Percentiles rank a stretch among this genome's conserved stretches.
phyloP scores from a whole-genome alignment of 2,797 vertebrate genomes.

The Nannoperca obscura region DNA sequence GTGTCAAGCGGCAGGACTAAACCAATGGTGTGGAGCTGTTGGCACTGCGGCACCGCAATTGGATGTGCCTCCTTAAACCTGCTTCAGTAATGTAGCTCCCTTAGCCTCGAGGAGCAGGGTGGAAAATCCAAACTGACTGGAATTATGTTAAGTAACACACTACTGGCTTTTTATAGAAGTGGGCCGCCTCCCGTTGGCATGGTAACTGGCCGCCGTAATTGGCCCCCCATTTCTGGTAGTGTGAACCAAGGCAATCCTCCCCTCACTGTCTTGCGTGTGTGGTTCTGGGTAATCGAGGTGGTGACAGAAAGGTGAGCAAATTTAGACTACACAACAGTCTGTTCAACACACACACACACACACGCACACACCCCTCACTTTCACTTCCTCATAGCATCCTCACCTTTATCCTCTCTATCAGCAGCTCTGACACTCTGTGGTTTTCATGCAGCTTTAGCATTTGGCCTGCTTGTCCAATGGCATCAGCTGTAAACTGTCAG shows the following conservation, averaged over 20 bases:
- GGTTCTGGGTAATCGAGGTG: constrained; percentile 43
- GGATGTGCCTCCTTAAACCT: constrained; percentile 40
- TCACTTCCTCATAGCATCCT: constrained; percentile 5
- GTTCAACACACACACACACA: constrained; percentile 27
- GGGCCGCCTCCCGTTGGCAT: constrained; percentile 69
- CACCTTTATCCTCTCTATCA: constrained; percentile 21
- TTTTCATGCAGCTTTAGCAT: constrained; percentile 11
- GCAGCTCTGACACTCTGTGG: constrained; percentile 16
- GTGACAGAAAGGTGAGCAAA: constrained; percentile 38
- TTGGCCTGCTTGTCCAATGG: constrained; percentile 17
- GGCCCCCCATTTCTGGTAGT: constrained; percentile 46
- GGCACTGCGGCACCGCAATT: constrained; percentile 22
- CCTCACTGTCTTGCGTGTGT: constrained; percentile 24
- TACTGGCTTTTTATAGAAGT: constrained; percentile 76
- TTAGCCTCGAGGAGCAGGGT: constrained; percentile 51
- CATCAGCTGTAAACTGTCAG: constrained; percentile 13
- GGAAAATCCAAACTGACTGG: constrained; percentile 80
- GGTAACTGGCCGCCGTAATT: constrained; percentile 73
- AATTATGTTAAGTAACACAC: constrained; percentile 81
- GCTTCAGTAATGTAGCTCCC: constrained; percentile 33
- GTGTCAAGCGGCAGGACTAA: constrained; percentile 3
- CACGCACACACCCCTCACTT: constrained; percentile 14
- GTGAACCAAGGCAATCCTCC: constrained; percentile 50
- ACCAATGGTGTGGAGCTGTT: constrained; percentile 1
- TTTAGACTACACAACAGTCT: not conserved